A percentile compares a stretch with the other conserved stretches of the same genome.
Evolutionary conservation across 2,797 vertebrate species (phyloP).

Genomic region (Sebastes wilsoni): DNA sequence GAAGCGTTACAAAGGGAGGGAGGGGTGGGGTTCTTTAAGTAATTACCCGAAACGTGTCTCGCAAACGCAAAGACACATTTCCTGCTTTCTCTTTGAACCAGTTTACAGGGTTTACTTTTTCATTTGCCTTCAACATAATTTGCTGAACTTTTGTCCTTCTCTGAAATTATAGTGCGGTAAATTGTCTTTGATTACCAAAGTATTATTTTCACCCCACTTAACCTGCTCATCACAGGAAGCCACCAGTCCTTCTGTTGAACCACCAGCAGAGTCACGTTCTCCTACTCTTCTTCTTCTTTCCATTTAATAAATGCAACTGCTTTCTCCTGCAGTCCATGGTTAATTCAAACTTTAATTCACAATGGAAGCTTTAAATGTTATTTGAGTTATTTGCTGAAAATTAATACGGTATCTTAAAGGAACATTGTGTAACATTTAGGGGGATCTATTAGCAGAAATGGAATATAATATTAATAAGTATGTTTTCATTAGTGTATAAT

Average conservation of each 20-base stretch:
- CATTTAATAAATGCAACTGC: neutral
- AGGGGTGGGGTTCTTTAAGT: slow-evolving; percentile 61
- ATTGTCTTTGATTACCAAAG: slow-evolving; percentile 77
- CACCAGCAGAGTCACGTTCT: slow-evolving; percentile 4
- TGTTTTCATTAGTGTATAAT: too few species aligned
- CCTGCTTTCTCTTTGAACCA: slow-evolving; percentile 53
- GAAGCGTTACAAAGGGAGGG: slow-evolving; percentile 42
- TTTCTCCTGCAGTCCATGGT: neutral
- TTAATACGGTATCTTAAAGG: neutral
- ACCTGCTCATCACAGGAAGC: slow-evolving; percentile 65
- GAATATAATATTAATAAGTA: neutral
- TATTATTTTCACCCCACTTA: slow-evolving; percentile 81
- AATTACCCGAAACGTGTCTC: slow-evolving; percentile 67
- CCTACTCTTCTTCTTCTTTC: neutral
- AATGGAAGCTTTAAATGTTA: neutral
- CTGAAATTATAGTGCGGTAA: slow-evolving; percentile 70
- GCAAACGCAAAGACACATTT: slow-evolving; percentile 57
- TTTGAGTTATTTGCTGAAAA: neutral
- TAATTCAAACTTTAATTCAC: slow-evolving; percentile 5
- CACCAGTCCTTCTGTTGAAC: slow-evolving; percentile 33
- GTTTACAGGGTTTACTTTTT: slow-evolving; percentile 60
- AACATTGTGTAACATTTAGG: neutral
- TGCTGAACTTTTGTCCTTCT: slow-evolving; percentile 68
- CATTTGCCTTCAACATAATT: slow-evolving; percentile 63
- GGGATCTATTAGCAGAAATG: neutral